A percentile compares a stretch with the other conserved stretches of the same genome.
These are phyloP conservation scores for Mormyrus lacerda DNA, from an alignment of 2,113 vertebrate species.

Conservation along the genomic window DNA sequence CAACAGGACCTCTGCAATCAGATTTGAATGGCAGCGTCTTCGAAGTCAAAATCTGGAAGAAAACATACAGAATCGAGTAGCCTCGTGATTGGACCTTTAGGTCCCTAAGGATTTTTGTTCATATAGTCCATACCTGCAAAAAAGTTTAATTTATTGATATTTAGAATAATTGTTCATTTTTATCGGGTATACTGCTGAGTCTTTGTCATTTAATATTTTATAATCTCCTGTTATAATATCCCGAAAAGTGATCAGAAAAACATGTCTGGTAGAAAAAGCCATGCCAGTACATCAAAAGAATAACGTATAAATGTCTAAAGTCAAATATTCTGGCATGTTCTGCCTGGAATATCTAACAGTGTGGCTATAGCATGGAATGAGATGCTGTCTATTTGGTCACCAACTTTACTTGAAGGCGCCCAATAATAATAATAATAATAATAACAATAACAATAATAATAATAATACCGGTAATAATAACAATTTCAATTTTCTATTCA, in stretches of 20 bases:
- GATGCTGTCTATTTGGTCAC: background rate
- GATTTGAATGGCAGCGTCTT: conserved; percentile 56
- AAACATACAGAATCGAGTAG: conserved; percentile 11
- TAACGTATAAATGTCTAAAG: background rate
- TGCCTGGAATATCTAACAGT: background rate
- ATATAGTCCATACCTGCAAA: background rate
- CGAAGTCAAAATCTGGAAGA: conserved; percentile 44
- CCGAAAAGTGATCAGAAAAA: background rate
- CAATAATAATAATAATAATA: background rate
- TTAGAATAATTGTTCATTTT: background rate
- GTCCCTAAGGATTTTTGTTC: background rate
- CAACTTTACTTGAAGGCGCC: background rate
- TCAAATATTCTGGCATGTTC: background rate
- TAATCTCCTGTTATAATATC: conserved; percentile 14
- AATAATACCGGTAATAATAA: background rate
- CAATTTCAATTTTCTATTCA: background rate
- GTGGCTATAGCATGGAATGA: background rate
- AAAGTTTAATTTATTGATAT: background rate
- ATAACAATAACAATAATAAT: background rate
- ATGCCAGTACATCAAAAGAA: conserved; percentile 21
- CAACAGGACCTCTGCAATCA: conserved; percentile 60
- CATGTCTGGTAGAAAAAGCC: conserved; percentile 24
- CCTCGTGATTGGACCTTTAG: background rate
- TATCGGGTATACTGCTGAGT: conserved; percentile 37
- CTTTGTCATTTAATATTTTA: conserved; percentile 35